These are phyloP conservation scores for Temnothorax unifasciatus DNA, from an alignment of 2,888 invertebrate species.

Conservation along the genomic window DNA sequence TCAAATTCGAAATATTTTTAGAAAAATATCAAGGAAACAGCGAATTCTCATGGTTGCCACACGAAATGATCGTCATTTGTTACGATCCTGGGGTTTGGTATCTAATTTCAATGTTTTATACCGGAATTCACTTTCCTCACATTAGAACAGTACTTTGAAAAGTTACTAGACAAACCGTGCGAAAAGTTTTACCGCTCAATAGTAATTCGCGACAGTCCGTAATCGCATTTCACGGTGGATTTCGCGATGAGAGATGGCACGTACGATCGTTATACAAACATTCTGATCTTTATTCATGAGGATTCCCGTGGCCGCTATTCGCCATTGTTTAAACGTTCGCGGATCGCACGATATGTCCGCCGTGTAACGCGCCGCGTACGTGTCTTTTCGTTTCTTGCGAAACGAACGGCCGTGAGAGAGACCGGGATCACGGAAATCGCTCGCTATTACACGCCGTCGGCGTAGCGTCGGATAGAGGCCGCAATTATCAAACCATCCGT, in stretches of 20 bases:
- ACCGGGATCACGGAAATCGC: slow-evolving; percentile 53
- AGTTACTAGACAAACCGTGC: slow-evolving; percentile 15
- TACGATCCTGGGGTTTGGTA: neutral
- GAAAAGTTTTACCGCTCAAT: slow-evolving; percentile 36
- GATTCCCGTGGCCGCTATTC: slow-evolving; percentile 47
- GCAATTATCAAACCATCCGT: slow-evolving; percentile 68
- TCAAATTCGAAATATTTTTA: neutral
- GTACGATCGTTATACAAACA: slow-evolving; percentile 61
- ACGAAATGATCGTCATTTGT: neutral
- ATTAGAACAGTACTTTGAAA: neutral
- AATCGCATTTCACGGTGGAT: slow-evolving; percentile 58
- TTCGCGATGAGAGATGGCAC: slow-evolving; percentile 50
- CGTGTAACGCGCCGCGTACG: slow-evolving; percentile 62
- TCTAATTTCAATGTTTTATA: neutral
- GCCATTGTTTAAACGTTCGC: slow-evolving; percentile 61
- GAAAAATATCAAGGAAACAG: neutral
- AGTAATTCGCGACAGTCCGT: slow-evolving; percentile 56
- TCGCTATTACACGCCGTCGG: slow-evolving; percentile 62
- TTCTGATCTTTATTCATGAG: slow-evolving; percentile 72
- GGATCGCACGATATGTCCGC: slow-evolving; percentile 71
- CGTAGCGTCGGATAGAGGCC: slow-evolving; percentile 32
- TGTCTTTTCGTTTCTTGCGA: slow-evolving; percentile 65
- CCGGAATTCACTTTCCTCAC: neutral
- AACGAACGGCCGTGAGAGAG: slow-evolving; percentile 65
- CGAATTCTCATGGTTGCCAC: neutral